Conservation (phyloP, 2,888 invertebrate species). For the Agyllia agylla region DNA sequence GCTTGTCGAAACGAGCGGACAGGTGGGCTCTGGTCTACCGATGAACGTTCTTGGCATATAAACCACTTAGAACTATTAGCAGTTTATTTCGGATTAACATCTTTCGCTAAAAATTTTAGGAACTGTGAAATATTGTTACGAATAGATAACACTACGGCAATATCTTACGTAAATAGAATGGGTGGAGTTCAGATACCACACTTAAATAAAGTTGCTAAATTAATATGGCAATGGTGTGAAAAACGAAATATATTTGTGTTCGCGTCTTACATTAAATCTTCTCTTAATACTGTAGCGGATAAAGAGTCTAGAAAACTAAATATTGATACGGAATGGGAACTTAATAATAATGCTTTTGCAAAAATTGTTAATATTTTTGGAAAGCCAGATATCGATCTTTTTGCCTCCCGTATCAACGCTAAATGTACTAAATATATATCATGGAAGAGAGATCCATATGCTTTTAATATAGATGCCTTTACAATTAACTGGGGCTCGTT, state of each 20-base stretch:
- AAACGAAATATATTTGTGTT: background rate
- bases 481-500: background rate
- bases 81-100: background rate
- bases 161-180: background rate
- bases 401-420: background rate
- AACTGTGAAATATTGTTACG: background rate
- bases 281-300: background rate
- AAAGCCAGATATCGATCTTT: background rate
- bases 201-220: background rate
- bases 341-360: background rate
- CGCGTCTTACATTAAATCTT: background rate
- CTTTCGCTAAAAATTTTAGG: background rate
- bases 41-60: background rate
- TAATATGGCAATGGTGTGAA: background rate
- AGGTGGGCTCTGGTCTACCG: background rate
- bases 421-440: background rate
- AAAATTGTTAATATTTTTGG: background rate
- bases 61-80: background rate
- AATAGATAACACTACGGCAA: background rate
- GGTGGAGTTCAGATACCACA: background rate
- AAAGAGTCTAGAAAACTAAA: background rate
- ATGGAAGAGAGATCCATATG: background rate
- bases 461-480: background rate
- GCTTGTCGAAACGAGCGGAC: too few species aligned
- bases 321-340: background rate